phyloP scores from a whole-genome alignment of 2,113 vertebrate species.

The Cryptotis parvus region DNA sequence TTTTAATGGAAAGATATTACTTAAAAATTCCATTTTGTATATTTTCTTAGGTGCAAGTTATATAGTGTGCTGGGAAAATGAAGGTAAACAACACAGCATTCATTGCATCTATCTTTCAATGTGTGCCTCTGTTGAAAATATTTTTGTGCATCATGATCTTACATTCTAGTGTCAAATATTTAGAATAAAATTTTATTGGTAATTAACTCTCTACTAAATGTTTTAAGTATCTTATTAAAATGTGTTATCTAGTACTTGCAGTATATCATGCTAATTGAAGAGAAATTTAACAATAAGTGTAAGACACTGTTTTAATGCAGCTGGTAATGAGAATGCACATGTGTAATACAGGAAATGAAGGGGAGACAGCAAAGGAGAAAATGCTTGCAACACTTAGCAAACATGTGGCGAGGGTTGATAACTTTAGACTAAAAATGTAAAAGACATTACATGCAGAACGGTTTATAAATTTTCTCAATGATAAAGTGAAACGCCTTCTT shows the following conservation, averaged over 20 bases:
- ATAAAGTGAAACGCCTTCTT: background rate
- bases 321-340: background rate
- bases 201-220: background rate
- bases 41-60: too few relatives aligned
- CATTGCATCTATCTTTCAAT: background rate
- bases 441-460: background rate
- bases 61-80: background rate
- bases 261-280: background rate
- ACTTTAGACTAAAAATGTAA: background rate
- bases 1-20: too few relatives aligned
- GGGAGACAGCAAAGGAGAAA: background rate
- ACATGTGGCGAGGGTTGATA: background rate
- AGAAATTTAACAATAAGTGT: background rate
- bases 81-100: background rate
- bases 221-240: background rate
- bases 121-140: background rate
- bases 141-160: background rate
- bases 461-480: background rate
- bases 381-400: background rate
- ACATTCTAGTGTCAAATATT: background rate
- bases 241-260: too few relatives aligned
- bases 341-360: background rate
- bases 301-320: background rate
- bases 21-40: too few relatives aligned
- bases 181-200: background rate